Evolutionary conservation across 2,113 vertebrate genomes (phyloP).

Genomic region (Pelecanus crispus): DNA sequence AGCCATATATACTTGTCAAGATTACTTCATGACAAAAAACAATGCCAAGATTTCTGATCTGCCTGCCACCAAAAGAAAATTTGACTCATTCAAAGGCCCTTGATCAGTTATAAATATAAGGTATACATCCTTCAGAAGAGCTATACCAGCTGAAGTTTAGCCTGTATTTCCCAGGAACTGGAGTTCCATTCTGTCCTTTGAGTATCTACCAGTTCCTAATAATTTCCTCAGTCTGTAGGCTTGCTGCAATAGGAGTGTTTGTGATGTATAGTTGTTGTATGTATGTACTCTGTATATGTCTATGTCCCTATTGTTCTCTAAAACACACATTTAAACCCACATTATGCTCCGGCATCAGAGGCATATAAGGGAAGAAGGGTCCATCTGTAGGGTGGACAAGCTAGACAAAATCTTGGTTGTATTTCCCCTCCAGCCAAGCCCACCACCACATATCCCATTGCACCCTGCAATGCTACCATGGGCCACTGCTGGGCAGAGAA

Average conservation of each 20-base stretch:
- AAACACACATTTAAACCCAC: background rate
- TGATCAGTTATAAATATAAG: background rate
- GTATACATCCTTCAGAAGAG: background rate
- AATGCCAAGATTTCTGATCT: background rate
- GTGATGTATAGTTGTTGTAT: background rate
- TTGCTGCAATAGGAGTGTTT: background rate
- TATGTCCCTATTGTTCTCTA: background rate
- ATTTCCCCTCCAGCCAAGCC: background rate
- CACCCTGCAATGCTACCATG: background rate
- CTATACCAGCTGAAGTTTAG: background rate
- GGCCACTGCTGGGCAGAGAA: background rate
- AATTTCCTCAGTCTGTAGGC: background rate
- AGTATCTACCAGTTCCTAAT: background rate
- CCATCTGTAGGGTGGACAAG: background rate
- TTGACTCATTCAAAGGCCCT: background rate
- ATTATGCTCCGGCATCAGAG: background rate
- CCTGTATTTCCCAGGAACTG: background rate
- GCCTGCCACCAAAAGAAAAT: background rate
- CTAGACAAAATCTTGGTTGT: background rate
- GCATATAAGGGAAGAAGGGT: background rate
- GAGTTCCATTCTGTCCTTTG: background rate
- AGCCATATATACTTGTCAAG: constrained; percentile 13
- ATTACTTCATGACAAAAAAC: constrained; percentile 1
- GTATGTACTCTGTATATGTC: background rate
- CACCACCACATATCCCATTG: background rate